Evolutionary conservation across 2,113 vertebrate genomes (phyloP), one percentile per base, ranked within the genome.

Genomic region (Oryzias javanicus): DNA sequence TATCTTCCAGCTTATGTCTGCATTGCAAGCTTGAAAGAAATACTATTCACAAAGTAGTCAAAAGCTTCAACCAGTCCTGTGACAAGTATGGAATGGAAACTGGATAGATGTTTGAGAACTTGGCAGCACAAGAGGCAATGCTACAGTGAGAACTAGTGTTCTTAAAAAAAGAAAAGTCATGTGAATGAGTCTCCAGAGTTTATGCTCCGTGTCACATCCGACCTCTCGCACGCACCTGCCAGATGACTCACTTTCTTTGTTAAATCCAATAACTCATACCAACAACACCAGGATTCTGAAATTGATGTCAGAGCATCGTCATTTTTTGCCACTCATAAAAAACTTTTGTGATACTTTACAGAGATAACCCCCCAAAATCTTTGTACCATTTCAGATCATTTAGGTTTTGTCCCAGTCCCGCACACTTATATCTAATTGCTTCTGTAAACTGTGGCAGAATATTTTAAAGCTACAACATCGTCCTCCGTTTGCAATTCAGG

Each of bases 221-320:
- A 22, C 57, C 65, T 78, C 29, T 48, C 48, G 73, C n/a, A 48
- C 5, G 4, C 59, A 48, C 47, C 58, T 76, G 68, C 64, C 60
- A 62, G 48, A 63, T 75, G 60, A 81, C 62, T 77, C 70, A 57
- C 29, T 35, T 35, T 69, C 55, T 55, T 47, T 60, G 65, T 74
- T 78, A 68, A 76, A 64, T 67, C 64, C 50, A 12, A 63, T 17
- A 15, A 53, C 40, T 57, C 46, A 49, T 71, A 64, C 60, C 69
- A 57, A 74, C 48, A 65, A 16, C 55, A 68, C 67, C 69, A 64
- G 65, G 72, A 60, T 53, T 53, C 40, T 55, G 60, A 61, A 48
- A 60, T 64, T 41, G 29, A 24, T 54, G 22, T 66, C 47, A 66
- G 14, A 54, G 16, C n/a, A 53, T 44, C n/a, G 4, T 6, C 20